These are phyloP conservation scores for Tetrax tetrax DNA, from an alignment of 2,113 vertebrate genomes.

Conservation along the genomic window DNA sequence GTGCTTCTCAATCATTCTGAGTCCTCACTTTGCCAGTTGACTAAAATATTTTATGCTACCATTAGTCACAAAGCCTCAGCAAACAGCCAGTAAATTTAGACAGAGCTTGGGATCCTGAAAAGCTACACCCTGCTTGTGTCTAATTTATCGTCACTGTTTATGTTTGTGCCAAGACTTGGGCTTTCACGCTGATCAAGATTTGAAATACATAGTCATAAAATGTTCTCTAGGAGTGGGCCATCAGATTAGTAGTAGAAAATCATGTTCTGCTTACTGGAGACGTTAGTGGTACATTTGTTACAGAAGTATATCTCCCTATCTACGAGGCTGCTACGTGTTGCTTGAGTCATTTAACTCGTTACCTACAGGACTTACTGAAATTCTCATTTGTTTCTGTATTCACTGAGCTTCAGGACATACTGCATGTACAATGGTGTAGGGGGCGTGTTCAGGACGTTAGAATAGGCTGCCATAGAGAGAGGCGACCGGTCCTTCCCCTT, in stretches of 20 bases:
- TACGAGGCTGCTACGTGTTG: not conserved
- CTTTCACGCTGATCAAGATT: slow-evolving; percentile 47
- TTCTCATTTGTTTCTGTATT: not conserved
- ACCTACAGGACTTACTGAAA: not conserved
- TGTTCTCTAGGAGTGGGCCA: not conserved
- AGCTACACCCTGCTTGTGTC: slow-evolving; percentile 30
- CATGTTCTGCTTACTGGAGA: not conserved
- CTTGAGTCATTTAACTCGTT: not conserved
- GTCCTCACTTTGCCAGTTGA: slow-evolving; percentile 63
- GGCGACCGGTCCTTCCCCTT: not conserved
- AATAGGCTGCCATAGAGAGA: not conserved
- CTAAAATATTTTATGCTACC: slow-evolving; percentile 71
- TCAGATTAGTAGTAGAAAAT: not conserved
- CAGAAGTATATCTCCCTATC: not conserved
- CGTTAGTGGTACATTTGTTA: not conserved
- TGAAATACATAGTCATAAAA: slow-evolving; percentile 69
- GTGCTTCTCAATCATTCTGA: slow-evolving; percentile 67
- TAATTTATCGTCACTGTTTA: slow-evolving; percentile 69
- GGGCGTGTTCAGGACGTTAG: not conserved
- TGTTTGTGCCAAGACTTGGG: slow-evolving; percentile 54
- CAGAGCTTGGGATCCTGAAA: slow-evolving; percentile 8
- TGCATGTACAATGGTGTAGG: not conserved
- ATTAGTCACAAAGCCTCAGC: slow-evolving; percentile 61
- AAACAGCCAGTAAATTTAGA: slow-evolving; percentile 73
- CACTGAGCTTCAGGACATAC: not conserved